Percentiles rank a stretch among this genome's conserved stretches.
Conservation (phyloP, 2,888 invertebrate genomes). For the Limenitis camilla region DNA sequence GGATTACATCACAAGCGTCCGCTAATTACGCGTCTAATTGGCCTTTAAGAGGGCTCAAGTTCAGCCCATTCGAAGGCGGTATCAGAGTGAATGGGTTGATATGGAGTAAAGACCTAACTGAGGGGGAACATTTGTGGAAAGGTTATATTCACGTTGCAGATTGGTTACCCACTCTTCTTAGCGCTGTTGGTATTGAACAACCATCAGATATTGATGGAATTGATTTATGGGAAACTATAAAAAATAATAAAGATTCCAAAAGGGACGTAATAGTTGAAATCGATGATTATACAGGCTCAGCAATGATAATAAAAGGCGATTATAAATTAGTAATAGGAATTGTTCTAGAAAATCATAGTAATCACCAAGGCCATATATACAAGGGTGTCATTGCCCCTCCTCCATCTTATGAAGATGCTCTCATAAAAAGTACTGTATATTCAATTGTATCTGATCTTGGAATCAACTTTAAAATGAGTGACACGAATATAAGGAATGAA, state of each 20-base stretch:
- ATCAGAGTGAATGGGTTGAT: conserved; percentile 82
- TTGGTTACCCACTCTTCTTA: conserved; percentile 84
- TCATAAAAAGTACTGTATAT: conserved; percentile 40
- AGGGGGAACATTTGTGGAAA: conserved; percentile 58
- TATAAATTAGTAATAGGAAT: conserved; percentile 51
- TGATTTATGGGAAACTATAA: conserved; percentile 53
- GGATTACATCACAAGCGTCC: conserved; percentile 81
- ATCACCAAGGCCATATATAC: conserved; percentile 44
- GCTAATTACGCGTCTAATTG: conserved; percentile 83
- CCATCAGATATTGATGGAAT: conserved; percentile 50
- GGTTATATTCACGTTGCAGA: conserved; percentile 84
- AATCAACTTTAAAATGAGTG: conserved; percentile 30
- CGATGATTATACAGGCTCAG: conserved; percentile 47
- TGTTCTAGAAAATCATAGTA: conserved; percentile 30
- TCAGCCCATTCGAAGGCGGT: no score
- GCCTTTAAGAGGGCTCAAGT: no score
- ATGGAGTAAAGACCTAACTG: conserved; percentile 69
- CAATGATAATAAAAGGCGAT: conserved; percentile 42
- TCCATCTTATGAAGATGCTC: conserved; percentile 39
- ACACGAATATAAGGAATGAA: conserved; percentile 34
- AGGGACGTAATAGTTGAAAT: conserved; percentile 51
- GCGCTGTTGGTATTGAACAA: conserved; percentile 41
- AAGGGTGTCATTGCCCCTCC: conserved; percentile 40
- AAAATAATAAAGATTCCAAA: conserved; percentile 36
- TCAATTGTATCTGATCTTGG: conserved; percentile 35